Evolutionary conservation across 2,113 vertebrate genomes (phyloP), one percentile per base, ranked within the genome.

Genomic region (Saimiri boliviensis): DNA sequence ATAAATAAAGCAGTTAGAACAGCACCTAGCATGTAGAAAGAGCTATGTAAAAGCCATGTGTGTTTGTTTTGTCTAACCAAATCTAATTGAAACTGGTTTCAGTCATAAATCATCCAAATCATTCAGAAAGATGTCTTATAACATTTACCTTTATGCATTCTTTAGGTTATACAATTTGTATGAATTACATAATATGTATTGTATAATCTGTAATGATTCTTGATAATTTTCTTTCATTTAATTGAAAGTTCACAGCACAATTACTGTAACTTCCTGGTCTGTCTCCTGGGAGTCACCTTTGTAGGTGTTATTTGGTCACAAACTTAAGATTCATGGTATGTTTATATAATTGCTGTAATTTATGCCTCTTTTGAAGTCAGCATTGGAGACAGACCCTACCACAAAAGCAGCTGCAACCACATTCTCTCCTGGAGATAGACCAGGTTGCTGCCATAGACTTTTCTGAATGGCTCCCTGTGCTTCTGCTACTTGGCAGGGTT

Each of bases 201-300:
- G 1, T 6, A 35, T 40, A 58, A 40, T 32, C 47, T 94, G 45
- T 89, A 25, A 56, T 52, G 20, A 77, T 74, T 83, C 32, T 66
- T 68, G 32, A 66, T 30, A 49, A 77, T 42, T 70, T 68, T 80
- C 16, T 83, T 86, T 93, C 35, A n/a, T 52, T 96, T 86, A 42
- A 81, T 21, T 54, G 49, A 93, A 95, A 93, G 83, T 86, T 80
- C 35, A n/a, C 5, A 93, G 35, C 56, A 63, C 37, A 93, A 71
- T 91, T 70, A 88, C 94, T 81, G 21, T 66, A 73, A 63, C 86
- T 96, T 95, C 40, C 83, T 76, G 49, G 30, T 47, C 60, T 88
- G 20, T 60, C 47, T 77, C 58, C 27, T 88, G 54, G 66, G 30
- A 85, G 45, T 35, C 25, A 70, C 12, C 13, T 91, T 76, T 52